phyloP scores from a whole-genome alignment of 1,140 invertebrate species.

The Drosophila nikananu region DNA sequence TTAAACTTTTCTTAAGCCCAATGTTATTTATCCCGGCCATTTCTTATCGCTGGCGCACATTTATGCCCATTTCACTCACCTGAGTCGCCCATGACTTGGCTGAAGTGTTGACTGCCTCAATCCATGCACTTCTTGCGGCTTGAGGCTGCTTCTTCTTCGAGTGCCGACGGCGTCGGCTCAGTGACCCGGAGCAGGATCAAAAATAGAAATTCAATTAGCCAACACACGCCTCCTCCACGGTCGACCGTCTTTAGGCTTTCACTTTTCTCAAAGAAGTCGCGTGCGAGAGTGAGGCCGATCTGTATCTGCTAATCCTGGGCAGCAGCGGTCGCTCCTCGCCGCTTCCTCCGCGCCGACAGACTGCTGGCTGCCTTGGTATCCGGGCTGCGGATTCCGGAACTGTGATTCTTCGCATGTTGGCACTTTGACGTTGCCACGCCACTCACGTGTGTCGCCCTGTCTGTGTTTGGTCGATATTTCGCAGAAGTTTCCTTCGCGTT shows the following conservation, averaged over 20 bases:
- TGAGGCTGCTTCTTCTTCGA: constrained; percentile 37
- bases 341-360: constrained; percentile 59
- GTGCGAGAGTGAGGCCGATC: constrained; percentile 66
- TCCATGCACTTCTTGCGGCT: constrained; percentile 23
- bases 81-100: constrained; percentile 64
- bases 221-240: not conserved
- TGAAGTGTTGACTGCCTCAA: constrained; percentile 25
- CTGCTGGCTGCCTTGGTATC: constrained; percentile 38
- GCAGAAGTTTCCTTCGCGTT: constrained; percentile 32
- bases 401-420: constrained; percentile 43
- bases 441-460: constrained; percentile 47
- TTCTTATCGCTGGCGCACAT: constrained; percentile 15
- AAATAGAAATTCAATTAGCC: constrained; percentile 80
- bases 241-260: constrained; percentile 57
- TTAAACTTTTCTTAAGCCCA: not conserved
- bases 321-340: constrained; percentile 35
- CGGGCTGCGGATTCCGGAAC: constrained; percentile 35
- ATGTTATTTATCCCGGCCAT: not conserved
- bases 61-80: constrained; percentile 66
- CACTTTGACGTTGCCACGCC: constrained; percentile 54
- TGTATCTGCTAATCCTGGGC: constrained; percentile 60
- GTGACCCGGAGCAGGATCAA: constrained; percentile 57
- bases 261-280: constrained; percentile 68
- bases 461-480: constrained; percentile 49
- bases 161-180: constrained; percentile 20